A percentile compares a stretch with the other conserved stretches of the same genome.
Conservation (phyloP, 2,888 invertebrate genomes). For the Pheosia gnoma region DNA sequence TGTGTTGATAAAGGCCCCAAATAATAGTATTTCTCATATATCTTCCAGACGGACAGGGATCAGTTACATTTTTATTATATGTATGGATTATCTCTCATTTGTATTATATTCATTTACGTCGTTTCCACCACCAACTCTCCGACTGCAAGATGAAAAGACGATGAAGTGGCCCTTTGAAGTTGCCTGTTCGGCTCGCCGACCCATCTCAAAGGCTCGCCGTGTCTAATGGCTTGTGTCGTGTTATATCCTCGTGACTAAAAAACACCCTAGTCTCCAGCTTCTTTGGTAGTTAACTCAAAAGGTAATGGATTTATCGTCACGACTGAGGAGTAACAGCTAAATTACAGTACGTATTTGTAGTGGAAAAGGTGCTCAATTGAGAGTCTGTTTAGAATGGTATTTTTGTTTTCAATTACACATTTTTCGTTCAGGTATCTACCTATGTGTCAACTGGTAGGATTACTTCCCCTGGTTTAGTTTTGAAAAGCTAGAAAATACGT, state of each 20-base stretch:
- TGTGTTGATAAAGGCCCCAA: too few species aligned
- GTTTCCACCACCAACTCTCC: not conserved
- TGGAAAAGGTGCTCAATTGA: not conserved
- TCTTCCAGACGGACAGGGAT: too few species aligned
- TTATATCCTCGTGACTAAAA: constrained; percentile 52
- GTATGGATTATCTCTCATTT: too few species aligned
- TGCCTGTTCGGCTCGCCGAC: constrained; percentile 55
- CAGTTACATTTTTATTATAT: too few species aligned
- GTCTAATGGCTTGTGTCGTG: constrained; percentile 68
- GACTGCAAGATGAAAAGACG: constrained; percentile 60
- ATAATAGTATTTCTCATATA: too few species aligned
- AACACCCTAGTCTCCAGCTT: constrained; percentile 37
- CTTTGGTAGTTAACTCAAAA: constrained; percentile 32
- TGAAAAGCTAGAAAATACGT: too few species aligned
- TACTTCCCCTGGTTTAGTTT: too few species aligned
- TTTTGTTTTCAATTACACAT: too few species aligned
- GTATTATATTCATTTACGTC: too few species aligned
- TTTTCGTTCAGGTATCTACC: too few species aligned
- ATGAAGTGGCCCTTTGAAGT: constrained; percentile 65
- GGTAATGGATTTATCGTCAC: constrained; percentile 32
- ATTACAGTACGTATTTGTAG: not conserved
- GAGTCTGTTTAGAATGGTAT: too few species aligned
- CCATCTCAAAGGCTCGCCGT: constrained; percentile 64
- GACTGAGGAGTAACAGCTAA: not conserved
- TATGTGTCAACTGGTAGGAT: too few species aligned